Evolutionary conservation across 1,140 invertebrate genomes (phyloP), one percentile per base, ranked within the genome.

Genomic region (Dryas iulia): DNA sequence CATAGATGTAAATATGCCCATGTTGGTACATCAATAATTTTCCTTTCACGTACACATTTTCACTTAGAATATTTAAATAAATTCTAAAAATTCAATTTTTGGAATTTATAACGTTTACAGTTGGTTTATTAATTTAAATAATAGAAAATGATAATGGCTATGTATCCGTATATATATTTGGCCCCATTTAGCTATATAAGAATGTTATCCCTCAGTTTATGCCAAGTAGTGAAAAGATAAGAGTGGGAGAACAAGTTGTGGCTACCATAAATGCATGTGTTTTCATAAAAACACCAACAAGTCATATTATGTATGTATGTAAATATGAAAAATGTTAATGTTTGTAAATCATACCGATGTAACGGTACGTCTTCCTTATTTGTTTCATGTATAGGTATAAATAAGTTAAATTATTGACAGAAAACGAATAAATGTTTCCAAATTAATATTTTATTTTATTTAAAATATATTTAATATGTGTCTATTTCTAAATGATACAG

Each of bases 331-430:
- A 79, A 83, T 83, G 85, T 87, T 86, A 73, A 81, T 82, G 74
- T 85, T 86, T 87, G 79, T 84, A 79, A 76, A 78, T 80, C 59
- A 74, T 83, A 79, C 74, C 76, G 63, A 76, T 63, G 61, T 74
- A 69, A 71, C 77, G 78, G 80, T 86, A 87, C 68, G 87, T 91
- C 87, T 91, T 91, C 89, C 89, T 89, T 87, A 79, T 84, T 87
- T 88, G 85, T 91, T 87, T 87, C 79, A 82, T 87, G 75, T 89
- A 83, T 84, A 89, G 78, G 61, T 84, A 65, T 78, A 65, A 67
- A 75, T 89, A 88, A 89, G 89, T 90, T 91, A 91, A 90, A 89
- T 91, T 91, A 91, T 91, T 91, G 81, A 87, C 74, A 87, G 74
- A 84, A 85, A 87, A 82, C 81, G 70, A 89, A 89, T 90, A 91